phyloP scores from a whole-genome alignment of 1,140 invertebrate genomes.

The Meloidogyne floridensis region DNA sequence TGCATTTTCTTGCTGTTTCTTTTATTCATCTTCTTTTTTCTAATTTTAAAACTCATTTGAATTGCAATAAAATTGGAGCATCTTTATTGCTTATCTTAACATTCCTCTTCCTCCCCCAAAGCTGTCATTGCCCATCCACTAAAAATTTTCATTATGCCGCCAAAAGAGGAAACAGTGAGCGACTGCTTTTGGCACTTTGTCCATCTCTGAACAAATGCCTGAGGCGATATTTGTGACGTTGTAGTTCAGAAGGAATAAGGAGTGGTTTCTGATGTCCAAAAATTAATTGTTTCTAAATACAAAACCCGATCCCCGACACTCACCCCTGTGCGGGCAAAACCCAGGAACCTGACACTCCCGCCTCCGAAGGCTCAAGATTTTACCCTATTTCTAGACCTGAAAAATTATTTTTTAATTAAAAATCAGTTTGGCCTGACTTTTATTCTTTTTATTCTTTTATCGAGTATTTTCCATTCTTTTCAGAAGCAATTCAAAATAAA shows the following conservation, averaged over 20 bases:
- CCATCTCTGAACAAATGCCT: background rate
- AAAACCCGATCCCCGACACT: no score
- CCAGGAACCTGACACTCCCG: no score
- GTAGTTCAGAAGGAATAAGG: background rate
- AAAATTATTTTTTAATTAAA: no score
- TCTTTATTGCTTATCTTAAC: background rate
- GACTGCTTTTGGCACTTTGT: background rate
- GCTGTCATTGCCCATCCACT: background rate
- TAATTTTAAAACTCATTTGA: background rate
- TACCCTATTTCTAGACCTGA: no score
- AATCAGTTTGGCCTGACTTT: no score
- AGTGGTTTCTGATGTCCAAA: background rate
- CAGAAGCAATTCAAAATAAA: background rate
- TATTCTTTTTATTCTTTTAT: no score
- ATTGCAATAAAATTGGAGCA: conserved; percentile 9
- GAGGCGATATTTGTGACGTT: background rate
- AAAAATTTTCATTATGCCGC: background rate
- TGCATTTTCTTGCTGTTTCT: background rate
- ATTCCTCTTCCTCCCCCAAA: background rate
- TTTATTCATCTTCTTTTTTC: background rate
- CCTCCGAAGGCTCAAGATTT: no score
- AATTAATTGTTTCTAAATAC: background rate
- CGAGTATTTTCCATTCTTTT: background rate
- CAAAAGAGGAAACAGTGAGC: background rate
- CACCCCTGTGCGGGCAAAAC: no score